These are phyloP conservation scores for Parnassius smintheus DNA, from an alignment of 2,888 invertebrate genomes.

Conservation along the genomic window DNA sequence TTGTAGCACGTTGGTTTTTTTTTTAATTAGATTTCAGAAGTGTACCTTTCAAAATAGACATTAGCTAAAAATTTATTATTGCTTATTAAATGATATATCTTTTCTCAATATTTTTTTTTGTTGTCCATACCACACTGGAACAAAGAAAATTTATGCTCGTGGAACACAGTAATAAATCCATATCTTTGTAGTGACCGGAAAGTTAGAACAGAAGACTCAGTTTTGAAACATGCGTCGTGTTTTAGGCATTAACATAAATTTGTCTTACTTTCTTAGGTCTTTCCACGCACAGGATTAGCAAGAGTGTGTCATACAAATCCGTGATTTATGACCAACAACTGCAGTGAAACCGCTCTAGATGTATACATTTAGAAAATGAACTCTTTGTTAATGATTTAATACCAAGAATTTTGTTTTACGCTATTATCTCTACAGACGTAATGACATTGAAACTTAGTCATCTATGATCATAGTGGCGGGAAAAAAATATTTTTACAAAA, in stretches of 20 bases:
- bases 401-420: constrained; percentile 27
- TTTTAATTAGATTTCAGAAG: no score
- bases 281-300: constrained; percentile 12
- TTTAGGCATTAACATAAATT: constrained; percentile 45
- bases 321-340: constrained; percentile 26
- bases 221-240: constrained; percentile 39
- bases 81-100: no score
- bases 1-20: no score
- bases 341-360: constrained; percentile 37
- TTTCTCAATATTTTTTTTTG: no score
- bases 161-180: constrained; percentile 15
- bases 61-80: no score
- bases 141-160: constrained; percentile 1
- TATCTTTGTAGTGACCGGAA: constrained; percentile 37
- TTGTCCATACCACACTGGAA: no score
- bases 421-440: constrained; percentile 23
- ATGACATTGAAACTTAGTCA: constrained; percentile 10
- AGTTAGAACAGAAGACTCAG: constrained; percentile 18
- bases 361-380: constrained; percentile 29
- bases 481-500: no score
- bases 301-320: constrained; percentile 18
- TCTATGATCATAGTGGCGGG: not conserved
- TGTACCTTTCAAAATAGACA: no score
- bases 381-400: constrained; percentile 29
- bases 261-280: constrained; percentile 40